Evolutionary conservation across 35 echinoderm and acorn worm species (phyloP).

Genomic region (Patiria miniata): DNA sequence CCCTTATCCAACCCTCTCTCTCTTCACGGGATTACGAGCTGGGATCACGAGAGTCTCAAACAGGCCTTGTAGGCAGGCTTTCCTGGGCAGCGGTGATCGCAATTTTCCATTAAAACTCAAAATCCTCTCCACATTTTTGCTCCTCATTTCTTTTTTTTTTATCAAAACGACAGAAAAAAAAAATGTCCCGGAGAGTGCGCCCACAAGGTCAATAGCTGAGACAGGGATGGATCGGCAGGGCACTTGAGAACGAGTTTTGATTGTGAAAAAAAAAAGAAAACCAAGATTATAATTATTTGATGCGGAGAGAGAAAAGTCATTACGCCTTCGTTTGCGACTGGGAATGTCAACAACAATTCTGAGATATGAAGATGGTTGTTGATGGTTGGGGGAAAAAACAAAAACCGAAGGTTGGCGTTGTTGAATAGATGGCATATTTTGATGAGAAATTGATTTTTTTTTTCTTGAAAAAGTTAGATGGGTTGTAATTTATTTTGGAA

Average conservation of each 20-base stretch:
- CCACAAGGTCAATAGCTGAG: not conserved
- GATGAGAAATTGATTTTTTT: constrained; percentile 7
- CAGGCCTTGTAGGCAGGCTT: not conserved
- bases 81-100: not conserved
- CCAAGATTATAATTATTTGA: too few relatives aligned
- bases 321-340: too few relatives aligned
- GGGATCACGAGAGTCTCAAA: not conserved
- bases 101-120: constrained; percentile 7
- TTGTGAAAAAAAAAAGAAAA: not conserved
- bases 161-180: too few relatives aligned
- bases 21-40: not conserved
- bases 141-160: not conserved
- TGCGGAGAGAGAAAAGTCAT: not conserved
- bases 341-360: not conserved
- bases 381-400: not conserved
- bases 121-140: constrained; percentile 1
- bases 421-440: not conserved
- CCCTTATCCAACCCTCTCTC: not conserved
- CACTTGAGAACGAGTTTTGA: constrained; percentile 1
- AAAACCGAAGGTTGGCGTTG: not conserved
- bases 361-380: not conserved
- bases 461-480: not conserved
- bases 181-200: not conserved
- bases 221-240: too few relatives aligned
- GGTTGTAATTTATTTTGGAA: not conserved